These are phyloP conservation scores for Parasteatoda lunata DNA, from an alignment of 2,888 invertebrate genomes.

Conservation along the genomic window DNA sequence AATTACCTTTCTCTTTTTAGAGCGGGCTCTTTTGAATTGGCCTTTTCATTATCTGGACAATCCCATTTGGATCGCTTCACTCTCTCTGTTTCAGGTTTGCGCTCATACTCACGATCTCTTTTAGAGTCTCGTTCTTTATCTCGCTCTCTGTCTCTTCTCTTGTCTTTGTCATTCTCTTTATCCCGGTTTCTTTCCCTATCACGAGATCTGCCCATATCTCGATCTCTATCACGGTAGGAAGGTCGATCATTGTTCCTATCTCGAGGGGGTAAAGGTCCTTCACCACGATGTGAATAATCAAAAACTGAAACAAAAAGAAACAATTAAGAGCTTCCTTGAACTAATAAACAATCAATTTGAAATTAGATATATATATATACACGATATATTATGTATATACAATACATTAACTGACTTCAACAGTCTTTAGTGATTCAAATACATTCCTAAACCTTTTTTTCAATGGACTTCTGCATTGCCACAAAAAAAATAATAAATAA, in stretches of 20 bases:
- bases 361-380: too few species aligned
- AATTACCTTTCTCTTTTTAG: constrained; percentile 57
- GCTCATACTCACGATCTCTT: constrained; percentile 67
- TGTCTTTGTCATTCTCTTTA: constrained; percentile 69
- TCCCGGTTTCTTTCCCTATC: constrained; percentile 45
- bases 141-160: constrained; percentile 54
- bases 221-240: constrained; percentile 6
- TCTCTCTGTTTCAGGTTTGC: constrained; percentile 70
- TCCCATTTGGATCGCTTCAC: constrained; percentile 37
- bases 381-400: too few species aligned
- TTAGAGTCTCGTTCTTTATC: constrained; percentile 70
- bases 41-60: constrained; percentile 17
- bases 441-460: too few species aligned
- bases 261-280: constrained; percentile 13
- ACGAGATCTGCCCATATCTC: background rate
- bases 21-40: constrained; percentile 18
- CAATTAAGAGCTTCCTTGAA: too few species aligned
- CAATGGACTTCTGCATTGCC: too few species aligned
- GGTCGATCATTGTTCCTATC: constrained; percentile 5
- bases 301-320: constrained; percentile 34
- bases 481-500: too few species aligned
- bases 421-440: too few species aligned
- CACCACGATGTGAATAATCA: constrained; percentile 43
- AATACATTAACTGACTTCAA: too few species aligned
- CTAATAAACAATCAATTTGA: too few species aligned